phyloP scores from a whole-genome alignment of 2,888 invertebrate species.

The Nebria brevicollis region DNA sequence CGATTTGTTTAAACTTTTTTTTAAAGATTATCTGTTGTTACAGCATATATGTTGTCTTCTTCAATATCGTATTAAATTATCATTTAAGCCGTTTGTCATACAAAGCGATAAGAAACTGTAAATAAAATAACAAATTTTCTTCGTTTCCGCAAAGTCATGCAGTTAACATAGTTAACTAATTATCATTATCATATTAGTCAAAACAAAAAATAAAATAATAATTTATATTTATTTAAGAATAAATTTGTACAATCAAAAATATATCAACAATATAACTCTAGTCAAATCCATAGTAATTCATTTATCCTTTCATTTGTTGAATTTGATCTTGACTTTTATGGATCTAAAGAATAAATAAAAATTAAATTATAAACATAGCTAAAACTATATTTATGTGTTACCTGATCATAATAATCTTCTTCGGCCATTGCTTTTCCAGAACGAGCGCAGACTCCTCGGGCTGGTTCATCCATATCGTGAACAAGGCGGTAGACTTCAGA shows the following conservation, averaged over 20 bases:
- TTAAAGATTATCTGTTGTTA: too few species aligned
- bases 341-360: not conserved
- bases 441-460: conserved; percentile 73
- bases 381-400: not conserved
- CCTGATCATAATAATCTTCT: conserved; percentile 65
- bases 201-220: not conserved
- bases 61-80: too few species aligned
- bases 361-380: not conserved
- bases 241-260: not conserved
- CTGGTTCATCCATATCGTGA: conserved; percentile 77
- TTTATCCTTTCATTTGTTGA: not conserved
- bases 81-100: too few species aligned
- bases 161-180: too few species aligned
- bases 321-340: not conserved
- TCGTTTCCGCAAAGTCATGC: too few species aligned
- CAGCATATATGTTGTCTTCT: too few species aligned
- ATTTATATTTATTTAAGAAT: not conserved
- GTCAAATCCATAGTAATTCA: not conserved
- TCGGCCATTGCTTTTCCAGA: conserved; percentile 73
- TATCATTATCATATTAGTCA: not conserved
- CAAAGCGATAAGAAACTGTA: too few species aligned
- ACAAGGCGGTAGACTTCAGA: conserved; percentile 85
- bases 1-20: too few species aligned
- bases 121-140: too few species aligned
- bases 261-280: not conserved